A percentile compares a stretch with the other conserved stretches of the same genome.
phyloP scores from a whole-genome alignment of 2,113 vertebrate species.

The Myodes glareolus region DNA sequence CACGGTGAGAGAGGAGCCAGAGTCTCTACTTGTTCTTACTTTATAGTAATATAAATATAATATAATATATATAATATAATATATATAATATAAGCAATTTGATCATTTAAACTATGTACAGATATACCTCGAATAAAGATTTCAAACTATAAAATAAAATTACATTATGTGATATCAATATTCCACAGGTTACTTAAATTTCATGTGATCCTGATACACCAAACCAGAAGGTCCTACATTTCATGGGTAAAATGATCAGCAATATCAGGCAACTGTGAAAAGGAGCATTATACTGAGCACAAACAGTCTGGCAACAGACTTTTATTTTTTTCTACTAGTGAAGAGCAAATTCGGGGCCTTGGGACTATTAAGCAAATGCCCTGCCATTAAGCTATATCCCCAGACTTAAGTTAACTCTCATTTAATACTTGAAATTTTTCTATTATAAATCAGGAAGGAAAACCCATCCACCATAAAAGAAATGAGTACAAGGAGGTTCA shows the following conservation, averaged over 20 bases:
- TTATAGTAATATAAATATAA: too few species aligned
- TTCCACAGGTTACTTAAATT: not conserved
- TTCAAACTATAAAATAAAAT: not conserved
- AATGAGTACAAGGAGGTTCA: not conserved
- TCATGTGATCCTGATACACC: not conserved
- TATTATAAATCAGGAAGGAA: conserved; percentile 15
- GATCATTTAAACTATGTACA: not conserved
- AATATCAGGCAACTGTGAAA: not conserved
- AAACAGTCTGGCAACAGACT: not conserved
- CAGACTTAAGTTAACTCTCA: not conserved
- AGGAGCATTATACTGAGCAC: fast-evolving
- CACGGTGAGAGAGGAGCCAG: not conserved
- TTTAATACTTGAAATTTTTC: not conserved
- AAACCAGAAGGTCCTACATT: not conserved
- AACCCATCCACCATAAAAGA: not conserved
- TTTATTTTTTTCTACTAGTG: not conserved
- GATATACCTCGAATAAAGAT: not conserved
- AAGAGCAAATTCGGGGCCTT: not conserved
- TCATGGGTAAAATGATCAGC: not conserved
- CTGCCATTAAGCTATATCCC: not conserved
- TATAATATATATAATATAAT: too few species aligned
- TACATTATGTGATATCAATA: not conserved
- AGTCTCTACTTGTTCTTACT: not conserved
- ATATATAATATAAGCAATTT: not conserved
- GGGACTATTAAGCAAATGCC: not conserved